phyloP scores from a whole-genome alignment of 2,113 vertebrate genomes.

The Paratilapia polleni region DNA sequence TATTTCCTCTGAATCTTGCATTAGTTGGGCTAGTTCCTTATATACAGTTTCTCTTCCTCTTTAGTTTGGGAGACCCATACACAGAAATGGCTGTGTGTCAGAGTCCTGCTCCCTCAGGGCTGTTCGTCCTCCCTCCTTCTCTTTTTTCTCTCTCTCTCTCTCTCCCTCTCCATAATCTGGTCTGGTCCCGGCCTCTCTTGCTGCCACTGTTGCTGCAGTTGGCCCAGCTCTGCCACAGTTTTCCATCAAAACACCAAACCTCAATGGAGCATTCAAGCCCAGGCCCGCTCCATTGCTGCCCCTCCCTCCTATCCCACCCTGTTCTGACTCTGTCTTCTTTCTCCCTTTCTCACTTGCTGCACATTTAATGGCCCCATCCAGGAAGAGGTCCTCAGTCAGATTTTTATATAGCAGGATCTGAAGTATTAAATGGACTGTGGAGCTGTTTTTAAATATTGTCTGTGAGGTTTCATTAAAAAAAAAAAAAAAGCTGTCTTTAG shows the following conservation, averaged over 20 bases:
- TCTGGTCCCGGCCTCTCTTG: constrained; percentile 52
- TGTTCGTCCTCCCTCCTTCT: constrained; percentile 42
- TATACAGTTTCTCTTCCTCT: constrained; percentile 45
- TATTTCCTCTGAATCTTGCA: constrained; percentile 45
- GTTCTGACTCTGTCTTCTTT: constrained; percentile 60
- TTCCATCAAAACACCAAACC: constrained; percentile 83
- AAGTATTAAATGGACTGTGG: constrained; percentile 7
- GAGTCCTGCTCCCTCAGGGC: constrained; percentile 43
- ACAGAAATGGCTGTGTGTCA: constrained; percentile 57
- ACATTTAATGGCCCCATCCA: constrained; percentile 34
- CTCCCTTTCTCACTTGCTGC: constrained; percentile 43
- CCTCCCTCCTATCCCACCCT: constrained; percentile 69
- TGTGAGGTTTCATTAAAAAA: background rate
- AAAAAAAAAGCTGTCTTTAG: background rate
- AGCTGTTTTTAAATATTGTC: background rate
- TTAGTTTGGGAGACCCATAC: constrained; percentile 43
- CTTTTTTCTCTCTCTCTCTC: constrained; percentile 34
- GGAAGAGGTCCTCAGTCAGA: constrained; percentile 40
- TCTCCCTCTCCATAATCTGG: constrained; percentile 39
- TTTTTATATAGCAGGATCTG: constrained; percentile 31
- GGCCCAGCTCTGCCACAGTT: constrained; percentile 73
- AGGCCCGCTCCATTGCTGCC: constrained; percentile 70
- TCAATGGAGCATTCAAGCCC: constrained; percentile 81
- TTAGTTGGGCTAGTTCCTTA: constrained; percentile 34
- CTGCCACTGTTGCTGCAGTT: constrained; percentile 71